phyloP scores from a whole-genome alignment of 2,888 invertebrate species.

The Elaeidobius kamerunicus region DNA sequence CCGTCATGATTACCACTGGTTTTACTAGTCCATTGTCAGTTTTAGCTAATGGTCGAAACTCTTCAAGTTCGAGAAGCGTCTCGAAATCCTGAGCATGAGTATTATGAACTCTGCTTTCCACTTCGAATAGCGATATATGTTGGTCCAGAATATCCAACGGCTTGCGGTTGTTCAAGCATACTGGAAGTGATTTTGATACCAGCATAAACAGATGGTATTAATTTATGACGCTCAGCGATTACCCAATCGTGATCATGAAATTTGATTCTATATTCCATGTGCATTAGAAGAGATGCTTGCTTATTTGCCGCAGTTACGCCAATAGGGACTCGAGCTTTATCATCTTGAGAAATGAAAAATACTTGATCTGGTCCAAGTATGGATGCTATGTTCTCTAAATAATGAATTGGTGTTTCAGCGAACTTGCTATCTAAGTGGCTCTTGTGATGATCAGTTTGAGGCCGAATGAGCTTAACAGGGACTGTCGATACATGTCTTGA shows the following conservation, averaged over 20 bases:
- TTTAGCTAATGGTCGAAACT: no score
- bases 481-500: no score
- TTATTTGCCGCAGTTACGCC: constrained; percentile 4
- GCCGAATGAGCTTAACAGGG: no score
- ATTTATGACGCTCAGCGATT: constrained; percentile 29
- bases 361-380: no score
- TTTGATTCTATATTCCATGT: constrained; percentile 6
- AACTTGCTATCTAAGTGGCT: no score
- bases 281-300: background rate
- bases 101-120: constrained; percentile 33
- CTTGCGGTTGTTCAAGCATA: constrained; percentile 4
- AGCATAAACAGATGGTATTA: constrained; percentile 33
- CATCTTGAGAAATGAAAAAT: background rate
- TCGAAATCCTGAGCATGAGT: background rate
- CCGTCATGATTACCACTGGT: constrained; percentile 35
- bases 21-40: constrained; percentile 29
- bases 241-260: constrained; percentile 32
- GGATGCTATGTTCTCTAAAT: no score
- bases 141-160: constrained; percentile 40
- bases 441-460: no score
- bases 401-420: no score
- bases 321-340: background rate
- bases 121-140: constrained; percentile 41
- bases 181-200: constrained; percentile 29
- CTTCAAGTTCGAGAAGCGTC: background rate